Percentiles rank a stretch among this genome's conserved stretches.
phyloP scores from a whole-genome alignment of 2,797 vertebrate genomes.

The Acridotheres tristis region DNA sequence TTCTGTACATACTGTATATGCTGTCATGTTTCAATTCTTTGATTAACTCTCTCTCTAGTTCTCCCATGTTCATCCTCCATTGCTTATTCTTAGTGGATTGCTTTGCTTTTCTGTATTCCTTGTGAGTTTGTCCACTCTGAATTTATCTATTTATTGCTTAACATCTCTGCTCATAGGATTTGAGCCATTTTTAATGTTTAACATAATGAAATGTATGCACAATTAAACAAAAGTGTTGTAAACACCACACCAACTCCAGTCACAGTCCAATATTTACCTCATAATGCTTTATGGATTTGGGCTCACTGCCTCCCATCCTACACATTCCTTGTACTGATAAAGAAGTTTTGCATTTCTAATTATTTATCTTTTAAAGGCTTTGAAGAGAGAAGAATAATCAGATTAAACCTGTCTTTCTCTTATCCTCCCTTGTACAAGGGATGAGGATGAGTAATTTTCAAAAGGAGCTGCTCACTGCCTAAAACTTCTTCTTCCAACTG shows the following conservation, averaged over 20 bases:
- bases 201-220: not conserved
- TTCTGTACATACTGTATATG: not conserved
- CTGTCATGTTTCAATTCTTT: not conserved
- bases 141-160: not conserved
- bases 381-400: not conserved
- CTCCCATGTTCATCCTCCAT: not conserved
- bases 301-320: not conserved
- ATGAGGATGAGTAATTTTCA: rapidly evolving
- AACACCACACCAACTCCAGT: not conserved
- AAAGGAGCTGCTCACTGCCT: not conserved
- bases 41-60: not conserved
- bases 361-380: not conserved
- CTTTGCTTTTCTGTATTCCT: not conserved
- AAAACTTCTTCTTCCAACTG: not conserved
- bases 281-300: not conserved
- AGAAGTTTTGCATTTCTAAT: not conserved
- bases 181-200: not conserved
- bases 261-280: not conserved
- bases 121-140: not conserved
- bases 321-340: not conserved
- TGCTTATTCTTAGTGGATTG: not conserved
- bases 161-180: not conserved
- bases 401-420: not conserved
- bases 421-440: not conserved
- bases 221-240: not conserved